Percentiles rank a stretch among this genome's conserved stretches.
These are phyloP conservation scores for Menidia beryllina DNA, from an alignment of 2,113 vertebrate genomes.

Conservation along the genomic window DNA sequence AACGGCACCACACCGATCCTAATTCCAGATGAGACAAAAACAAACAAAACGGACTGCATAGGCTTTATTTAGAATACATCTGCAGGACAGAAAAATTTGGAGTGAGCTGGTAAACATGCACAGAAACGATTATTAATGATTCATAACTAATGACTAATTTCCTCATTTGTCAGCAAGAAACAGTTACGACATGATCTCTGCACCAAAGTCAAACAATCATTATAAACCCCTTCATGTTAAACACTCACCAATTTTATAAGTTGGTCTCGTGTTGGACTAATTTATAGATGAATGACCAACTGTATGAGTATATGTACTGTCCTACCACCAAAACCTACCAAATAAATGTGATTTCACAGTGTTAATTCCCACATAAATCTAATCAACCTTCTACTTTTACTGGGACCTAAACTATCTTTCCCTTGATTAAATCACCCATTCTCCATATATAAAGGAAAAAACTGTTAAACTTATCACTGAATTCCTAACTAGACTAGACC, in stretches of 20 bases:
- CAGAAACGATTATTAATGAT: slow-evolving; percentile 2
- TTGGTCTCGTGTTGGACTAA: neutral
- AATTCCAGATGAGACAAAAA: neutral
- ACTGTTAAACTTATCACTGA: slow-evolving; percentile 1
- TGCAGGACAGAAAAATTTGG: slow-evolving; percentile 11
- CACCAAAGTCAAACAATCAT: neutral
- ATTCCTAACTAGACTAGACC: neutral
- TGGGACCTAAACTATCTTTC: neutral
- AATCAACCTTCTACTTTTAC: neutral
- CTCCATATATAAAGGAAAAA: neutral
- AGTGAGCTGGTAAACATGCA: slow-evolving; percentile 51
- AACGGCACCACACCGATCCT: neutral
- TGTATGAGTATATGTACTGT: neutral
- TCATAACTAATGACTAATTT: no score
- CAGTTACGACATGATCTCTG: neutral
- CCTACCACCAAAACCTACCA: slow-evolving; percentile 12
- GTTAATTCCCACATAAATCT: no score
- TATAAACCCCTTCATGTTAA: slow-evolving; percentile 4
- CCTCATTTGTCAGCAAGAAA: slow-evolving; percentile 7
- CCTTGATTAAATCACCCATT: neutral
- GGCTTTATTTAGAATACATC: slow-evolving; percentile 71
- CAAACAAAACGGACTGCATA: slow-evolving; percentile 35
- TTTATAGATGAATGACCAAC: slow-evolving; percentile 3
- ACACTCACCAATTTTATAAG: slow-evolving; percentile 10
- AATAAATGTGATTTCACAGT: neutral